Conservation (phyloP, 2,888 invertebrate species). For the Ophonus ardosiacus region DNA sequence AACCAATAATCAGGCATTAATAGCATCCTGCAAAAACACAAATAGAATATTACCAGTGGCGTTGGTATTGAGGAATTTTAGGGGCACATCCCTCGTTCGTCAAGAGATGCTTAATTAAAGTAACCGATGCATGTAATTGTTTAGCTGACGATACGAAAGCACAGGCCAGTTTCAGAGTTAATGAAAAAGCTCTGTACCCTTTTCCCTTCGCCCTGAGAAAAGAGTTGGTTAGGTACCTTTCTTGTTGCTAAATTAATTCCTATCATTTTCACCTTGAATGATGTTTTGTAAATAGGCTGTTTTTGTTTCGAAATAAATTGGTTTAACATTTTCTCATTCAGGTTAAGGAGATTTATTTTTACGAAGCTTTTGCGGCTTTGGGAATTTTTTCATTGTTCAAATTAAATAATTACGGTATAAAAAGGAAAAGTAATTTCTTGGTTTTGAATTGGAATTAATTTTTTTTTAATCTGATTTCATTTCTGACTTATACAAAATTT, state of each 20-base stretch:
- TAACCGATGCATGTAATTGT: constrained; percentile 64
- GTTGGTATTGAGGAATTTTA: background rate
- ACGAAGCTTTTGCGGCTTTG: background rate
- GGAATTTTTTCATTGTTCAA: background rate
- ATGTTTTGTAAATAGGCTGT: constrained; percentile 42
- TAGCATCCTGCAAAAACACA: background rate
- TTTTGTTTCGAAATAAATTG: constrained; percentile 35
- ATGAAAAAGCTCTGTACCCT: constrained; percentile 25
- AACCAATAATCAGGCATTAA: background rate
- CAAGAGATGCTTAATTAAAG: constrained; percentile 60
- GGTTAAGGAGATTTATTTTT: background rate
- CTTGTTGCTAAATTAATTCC: constrained; percentile 41
- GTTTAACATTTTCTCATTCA: constrained; percentile 7
- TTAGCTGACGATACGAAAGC: constrained; percentile 56
- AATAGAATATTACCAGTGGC: background rate
- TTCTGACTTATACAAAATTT: too few relatives aligned
- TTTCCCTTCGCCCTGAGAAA: background rate
- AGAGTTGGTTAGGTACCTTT: constrained; percentile 21
- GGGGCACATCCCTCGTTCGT: constrained; percentile 23
- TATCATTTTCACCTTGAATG: constrained; percentile 42
- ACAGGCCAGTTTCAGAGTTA: constrained; percentile 8
- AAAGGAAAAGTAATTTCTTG: background rate
- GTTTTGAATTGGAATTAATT: too few relatives aligned
- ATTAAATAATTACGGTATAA: background rate
- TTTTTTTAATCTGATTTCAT: too few relatives aligned